Conservation (phyloP, 2,888 invertebrate genomes). For the Eudemis profundana region DNA sequence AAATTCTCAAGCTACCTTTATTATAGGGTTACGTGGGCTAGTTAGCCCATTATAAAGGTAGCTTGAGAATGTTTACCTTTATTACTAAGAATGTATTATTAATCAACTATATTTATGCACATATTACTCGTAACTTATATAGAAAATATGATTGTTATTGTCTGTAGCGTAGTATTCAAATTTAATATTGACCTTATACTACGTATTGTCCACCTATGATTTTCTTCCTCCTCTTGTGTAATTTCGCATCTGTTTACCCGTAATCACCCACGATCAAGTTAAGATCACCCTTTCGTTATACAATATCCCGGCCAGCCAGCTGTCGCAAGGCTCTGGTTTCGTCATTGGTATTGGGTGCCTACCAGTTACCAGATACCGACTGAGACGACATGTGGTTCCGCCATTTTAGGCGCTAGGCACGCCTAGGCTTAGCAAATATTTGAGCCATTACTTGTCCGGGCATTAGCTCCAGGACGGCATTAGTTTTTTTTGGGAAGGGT, state of each 20-base stretch:
- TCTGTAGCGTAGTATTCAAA: background rate
- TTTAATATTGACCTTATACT: background rate
- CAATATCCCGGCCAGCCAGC: slow-evolving; percentile 44
- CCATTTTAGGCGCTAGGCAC: slow-evolving; percentile 61
- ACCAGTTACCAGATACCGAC: slow-evolving; percentile 53
- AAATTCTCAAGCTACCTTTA: too few relatives aligned
- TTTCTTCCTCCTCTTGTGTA: background rate
- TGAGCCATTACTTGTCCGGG: slow-evolving; percentile 2
- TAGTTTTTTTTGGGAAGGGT: background rate
- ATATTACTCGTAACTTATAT: too few relatives aligned
- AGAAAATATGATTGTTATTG: too few relatives aligned
- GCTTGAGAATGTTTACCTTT: too few relatives aligned
- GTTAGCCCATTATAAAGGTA: too few relatives aligned
- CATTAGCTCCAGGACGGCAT: background rate
- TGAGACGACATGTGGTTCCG: slow-evolving; percentile 66
- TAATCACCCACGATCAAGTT: background rate
- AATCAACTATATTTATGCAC: too few relatives aligned
- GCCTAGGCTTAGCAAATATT: slow-evolving; percentile 26
- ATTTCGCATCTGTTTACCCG: background rate
- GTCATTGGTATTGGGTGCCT: slow-evolving; percentile 49
- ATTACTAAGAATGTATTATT: too few relatives aligned
- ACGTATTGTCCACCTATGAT: background rate
- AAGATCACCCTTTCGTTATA: slow-evolving; percentile 40
- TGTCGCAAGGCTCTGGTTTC: slow-evolving; percentile 48
- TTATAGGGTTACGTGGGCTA: too few relatives aligned